Conservation (phyloP, 1,140 invertebrate genomes). For the Nymphalis io region DNA sequence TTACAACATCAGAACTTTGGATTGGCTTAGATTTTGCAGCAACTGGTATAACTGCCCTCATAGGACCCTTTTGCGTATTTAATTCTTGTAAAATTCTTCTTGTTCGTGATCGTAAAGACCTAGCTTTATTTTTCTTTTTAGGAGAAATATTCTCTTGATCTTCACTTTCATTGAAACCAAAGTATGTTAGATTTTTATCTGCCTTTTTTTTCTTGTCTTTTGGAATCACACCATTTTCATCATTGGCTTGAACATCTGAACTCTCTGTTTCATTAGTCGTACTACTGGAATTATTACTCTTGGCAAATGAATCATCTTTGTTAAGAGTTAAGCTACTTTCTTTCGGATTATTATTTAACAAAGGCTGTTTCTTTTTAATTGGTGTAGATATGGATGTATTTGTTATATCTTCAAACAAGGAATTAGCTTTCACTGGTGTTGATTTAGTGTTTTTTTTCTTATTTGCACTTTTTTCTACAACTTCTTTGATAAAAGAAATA, state of each 20-base stretch:
- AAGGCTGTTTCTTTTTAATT: conserved; percentile 16
- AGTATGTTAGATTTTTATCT: conserved; percentile 59
- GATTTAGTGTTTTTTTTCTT: conserved; percentile 56
- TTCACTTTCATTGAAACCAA: conserved; percentile 74
- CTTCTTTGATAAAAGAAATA: conserved; percentile 73
- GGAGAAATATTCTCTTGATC: conserved; percentile 72
- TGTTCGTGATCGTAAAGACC: conserved; percentile 48
- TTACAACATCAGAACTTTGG: conserved; percentile 50
- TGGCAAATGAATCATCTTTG: conserved; percentile 34
- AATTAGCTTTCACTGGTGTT: conserved; percentile 60
- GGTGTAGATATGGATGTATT: conserved; percentile 27
- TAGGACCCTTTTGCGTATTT: conserved; percentile 53
- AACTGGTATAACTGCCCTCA: conserved; percentile 49
- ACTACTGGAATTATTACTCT: conserved; percentile 18
- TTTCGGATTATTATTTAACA: conserved; percentile 7
- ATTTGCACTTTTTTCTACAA: conserved; percentile 59
- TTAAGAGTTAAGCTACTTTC: conserved; percentile 39
- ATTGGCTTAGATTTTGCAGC: conserved; percentile 49
- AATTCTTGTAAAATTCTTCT: conserved; percentile 62
- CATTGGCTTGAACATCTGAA: conserved; percentile 33
- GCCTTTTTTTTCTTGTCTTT: conserved; percentile 49
- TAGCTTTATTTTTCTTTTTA: conserved; percentile 47
- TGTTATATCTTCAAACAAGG: conserved; percentile 52
- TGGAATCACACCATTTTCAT: conserved; percentile 41
- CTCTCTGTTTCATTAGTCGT: conserved; percentile 35